These are phyloP conservation scores for Eremophila alpestris DNA, from an alignment of 2,797 vertebrate genomes.

Conservation along the genomic window DNA sequence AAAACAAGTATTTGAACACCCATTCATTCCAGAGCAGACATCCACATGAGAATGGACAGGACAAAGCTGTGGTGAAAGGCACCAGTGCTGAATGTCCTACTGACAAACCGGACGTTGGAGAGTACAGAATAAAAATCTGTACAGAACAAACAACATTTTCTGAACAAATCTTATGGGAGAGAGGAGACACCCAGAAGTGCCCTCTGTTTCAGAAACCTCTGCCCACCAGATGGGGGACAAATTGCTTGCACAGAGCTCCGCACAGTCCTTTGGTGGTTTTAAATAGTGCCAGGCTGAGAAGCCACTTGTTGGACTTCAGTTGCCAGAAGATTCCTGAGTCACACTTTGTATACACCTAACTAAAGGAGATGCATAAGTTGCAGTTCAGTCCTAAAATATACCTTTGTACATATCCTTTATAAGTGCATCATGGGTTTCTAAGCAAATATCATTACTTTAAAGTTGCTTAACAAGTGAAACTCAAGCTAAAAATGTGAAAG, in stretches of 20 bases:
- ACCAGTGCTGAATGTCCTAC: background rate
- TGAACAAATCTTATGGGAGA: background rate
- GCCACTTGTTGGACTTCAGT: background rate
- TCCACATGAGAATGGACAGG: rapidly evolving
- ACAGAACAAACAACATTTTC: background rate
- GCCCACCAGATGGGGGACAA: background rate
- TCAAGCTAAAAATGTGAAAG: background rate
- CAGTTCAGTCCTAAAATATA: background rate
- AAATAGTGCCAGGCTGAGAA: background rate
- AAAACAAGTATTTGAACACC: background rate
- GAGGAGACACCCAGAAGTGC: background rate
- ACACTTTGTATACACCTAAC: background rate
- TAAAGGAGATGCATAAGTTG: background rate
- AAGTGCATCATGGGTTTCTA: background rate
- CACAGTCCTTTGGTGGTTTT: background rate
- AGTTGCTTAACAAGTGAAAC: background rate
- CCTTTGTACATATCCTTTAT: background rate
- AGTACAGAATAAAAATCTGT: background rate
- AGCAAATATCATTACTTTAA: background rate
- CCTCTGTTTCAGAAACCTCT: background rate
- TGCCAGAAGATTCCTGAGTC: background rate
- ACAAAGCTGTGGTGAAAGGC: background rate
- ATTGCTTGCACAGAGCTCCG: background rate
- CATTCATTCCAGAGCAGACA: background rate
- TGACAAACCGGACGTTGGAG: background rate